Conservation (phyloP, 2,888 invertebrate genomes). For the Ashinkailepas kermadecensis region DNA sequence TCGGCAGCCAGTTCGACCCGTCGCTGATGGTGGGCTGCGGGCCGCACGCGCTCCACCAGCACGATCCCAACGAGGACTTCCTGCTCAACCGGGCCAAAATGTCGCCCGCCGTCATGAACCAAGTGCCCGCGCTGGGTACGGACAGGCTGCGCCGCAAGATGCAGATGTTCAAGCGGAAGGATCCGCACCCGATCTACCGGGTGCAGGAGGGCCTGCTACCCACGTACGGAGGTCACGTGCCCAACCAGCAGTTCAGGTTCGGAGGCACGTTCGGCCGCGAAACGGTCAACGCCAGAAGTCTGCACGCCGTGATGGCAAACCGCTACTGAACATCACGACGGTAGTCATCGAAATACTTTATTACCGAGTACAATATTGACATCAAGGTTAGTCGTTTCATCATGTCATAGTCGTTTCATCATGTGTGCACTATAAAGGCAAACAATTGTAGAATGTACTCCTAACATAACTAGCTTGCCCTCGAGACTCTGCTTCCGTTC, state of each 20-base stretch:
- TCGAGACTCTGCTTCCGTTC: no score
- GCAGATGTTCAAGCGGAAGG: constrained; percentile 6
- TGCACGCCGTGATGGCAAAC: constrained; percentile 52
- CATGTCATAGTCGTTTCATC: no score
- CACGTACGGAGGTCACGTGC: constrained; percentile 69
- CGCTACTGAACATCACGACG: background rate
- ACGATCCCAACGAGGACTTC: constrained; percentile 6
- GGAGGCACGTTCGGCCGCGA: constrained; percentile 69
- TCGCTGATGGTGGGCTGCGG: constrained; percentile 20
- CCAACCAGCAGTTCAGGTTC: constrained; percentile 62
- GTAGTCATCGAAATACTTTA: no score
- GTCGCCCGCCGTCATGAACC: constrained; percentile 15
- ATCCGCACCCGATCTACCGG: constrained; percentile 52
- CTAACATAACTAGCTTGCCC: no score
- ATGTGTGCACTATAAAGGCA: no score
- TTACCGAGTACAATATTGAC: no score
- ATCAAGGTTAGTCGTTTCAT: no score
- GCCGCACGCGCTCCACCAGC: background rate
- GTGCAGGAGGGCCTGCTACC: constrained; percentile 65
- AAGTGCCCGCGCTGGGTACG: background rate
- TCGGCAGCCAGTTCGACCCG: background rate
- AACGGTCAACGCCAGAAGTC: constrained; percentile 63
- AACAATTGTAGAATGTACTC: no score
- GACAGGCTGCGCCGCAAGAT: constrained; percentile 12
- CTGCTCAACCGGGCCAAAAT: background rate